Percentiles rank a stretch among this genome's conserved stretches.
These are phyloP conservation scores for Cerastis leucographa DNA, from an alignment of 2,888 invertebrate genomes.

Conservation along the genomic window DNA sequence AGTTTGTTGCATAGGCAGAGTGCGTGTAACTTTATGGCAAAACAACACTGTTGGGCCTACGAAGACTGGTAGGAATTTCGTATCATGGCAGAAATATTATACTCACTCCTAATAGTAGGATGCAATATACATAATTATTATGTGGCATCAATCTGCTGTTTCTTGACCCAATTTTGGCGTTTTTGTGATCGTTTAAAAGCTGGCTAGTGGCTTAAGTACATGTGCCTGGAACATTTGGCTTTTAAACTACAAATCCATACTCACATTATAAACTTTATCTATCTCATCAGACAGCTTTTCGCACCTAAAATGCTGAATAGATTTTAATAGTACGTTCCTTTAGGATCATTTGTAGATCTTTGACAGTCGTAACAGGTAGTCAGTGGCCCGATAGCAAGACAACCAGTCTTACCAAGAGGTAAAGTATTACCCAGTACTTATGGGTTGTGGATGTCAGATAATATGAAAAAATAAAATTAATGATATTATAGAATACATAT, in stretches of 20 bases:
- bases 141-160: not conserved
- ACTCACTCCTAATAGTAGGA: not conserved
- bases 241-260: not conserved
- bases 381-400: no score
- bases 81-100: not conserved
- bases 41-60: not conserved
- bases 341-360: not conserved
- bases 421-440: no score
- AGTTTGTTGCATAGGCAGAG: conserved; percentile 2
- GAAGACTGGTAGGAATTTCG: not conserved
- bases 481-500: no score
- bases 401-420: no score
- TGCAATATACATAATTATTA: no score
- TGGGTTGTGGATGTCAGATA: no score
- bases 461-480: no score
- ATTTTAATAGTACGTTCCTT: not conserved
- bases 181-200: not conserved
- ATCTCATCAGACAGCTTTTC: not conserved
- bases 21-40: conserved; percentile 12
- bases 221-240: not conserved
- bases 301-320: not conserved
- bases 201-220: not conserved
- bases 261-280: not conserved
- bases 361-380: no score
- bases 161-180: not conserved